Base-by-base conservation (phyloP, 2,888 invertebrate genomes). In the Meloe dianella region DNA sequence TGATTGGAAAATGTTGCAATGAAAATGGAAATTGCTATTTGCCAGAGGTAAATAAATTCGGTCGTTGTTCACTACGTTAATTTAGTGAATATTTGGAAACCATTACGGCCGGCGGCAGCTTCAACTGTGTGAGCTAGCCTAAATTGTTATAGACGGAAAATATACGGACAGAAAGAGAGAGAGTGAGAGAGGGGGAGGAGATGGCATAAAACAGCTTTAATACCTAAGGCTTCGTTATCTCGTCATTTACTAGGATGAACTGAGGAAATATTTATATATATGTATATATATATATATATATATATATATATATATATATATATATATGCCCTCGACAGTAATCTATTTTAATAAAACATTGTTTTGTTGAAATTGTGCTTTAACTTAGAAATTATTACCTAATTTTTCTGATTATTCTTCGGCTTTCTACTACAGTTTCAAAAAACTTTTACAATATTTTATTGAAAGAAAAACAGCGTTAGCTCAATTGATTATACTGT, bases 41-140 rank as follows among this genome's bases (percentile, higher is more conserved):
- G 35, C 35, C 9, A 38, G 35, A 59, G 59, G 59, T 59, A 59
- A 59, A 59, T 59, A 59, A 59, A 59, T 59, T 59, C 59, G 59
- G 59, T 22, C 32, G 35, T 38, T 59, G 59, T 59, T 59, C 59
- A 30, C 30, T 59, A 22, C 35, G 59, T 59, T 59, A 59, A 59
- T 59, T 59, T 59, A 35, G 59, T 24, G 59, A 59, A 59, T 59
- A 59, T 59, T 59, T 59, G 59, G 59, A 59, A 59, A 59, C 38
- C 59, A 59, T 59, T 59, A 59, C 24, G 38, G 10, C 35, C 59
- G 59, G 35, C 20, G 59, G 29, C 35, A 22, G 59, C n/a, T 38
- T 59, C 24, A 59, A 59, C 35, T 59, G 35, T 59, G 35, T 35
- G 30, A 30, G 32, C 30, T 35, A 32, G 35, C 58, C 32, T 12